Evolutionary conservation across 2,113 vertebrate genomes (phyloP).

Genomic region (Misgurnus anguillicaudatus): DNA sequence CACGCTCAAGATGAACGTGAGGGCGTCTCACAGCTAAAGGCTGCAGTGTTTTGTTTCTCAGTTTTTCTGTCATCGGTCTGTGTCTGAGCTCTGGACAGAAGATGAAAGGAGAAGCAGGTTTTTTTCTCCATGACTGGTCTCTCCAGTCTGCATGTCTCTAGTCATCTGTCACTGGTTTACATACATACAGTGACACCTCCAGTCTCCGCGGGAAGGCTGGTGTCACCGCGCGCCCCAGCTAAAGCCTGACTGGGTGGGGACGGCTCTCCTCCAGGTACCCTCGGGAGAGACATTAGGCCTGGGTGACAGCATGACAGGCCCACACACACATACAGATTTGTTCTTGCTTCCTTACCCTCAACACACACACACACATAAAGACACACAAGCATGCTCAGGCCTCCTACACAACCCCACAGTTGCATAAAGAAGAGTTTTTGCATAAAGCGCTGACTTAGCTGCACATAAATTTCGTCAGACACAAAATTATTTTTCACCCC

Average conservation of each 20-base stretch:
- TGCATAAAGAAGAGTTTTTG: constrained; percentile 74
- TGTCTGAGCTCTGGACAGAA: constrained; percentile 50
- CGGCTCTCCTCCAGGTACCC: constrained; percentile 79
- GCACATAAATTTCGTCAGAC: constrained; percentile 67
- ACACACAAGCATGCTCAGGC: constrained; percentile 54
- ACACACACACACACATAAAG: constrained; percentile 28
- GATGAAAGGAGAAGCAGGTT: constrained; percentile 60
- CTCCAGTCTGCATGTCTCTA: constrained; percentile 75
- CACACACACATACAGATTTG: constrained; percentile 40
- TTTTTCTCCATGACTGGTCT: constrained; percentile 70
- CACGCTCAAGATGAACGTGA: constrained; percentile 12
- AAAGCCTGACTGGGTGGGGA: constrained; percentile 72
- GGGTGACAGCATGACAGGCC: constrained; percentile 79
- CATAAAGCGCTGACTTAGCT: constrained; percentile 74
- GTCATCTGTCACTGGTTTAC: constrained; percentile 81
- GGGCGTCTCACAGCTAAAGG: constrained; percentile 21
- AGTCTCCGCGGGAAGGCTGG: constrained; percentile 72
- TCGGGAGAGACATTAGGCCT: constrained; percentile 74
- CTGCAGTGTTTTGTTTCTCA: constrained; percentile 47
- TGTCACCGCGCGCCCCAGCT: constrained; percentile 76
- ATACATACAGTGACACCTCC: constrained; percentile 78
- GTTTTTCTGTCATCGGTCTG: constrained; percentile 45
- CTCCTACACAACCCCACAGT: constrained; percentile 62
- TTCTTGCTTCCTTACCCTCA: constrained; percentile 4
- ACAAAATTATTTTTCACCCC: constrained; percentile 72